phyloP scores from a whole-genome alignment of 1,140 invertebrate species.

The Forficula auricularia region DNA sequence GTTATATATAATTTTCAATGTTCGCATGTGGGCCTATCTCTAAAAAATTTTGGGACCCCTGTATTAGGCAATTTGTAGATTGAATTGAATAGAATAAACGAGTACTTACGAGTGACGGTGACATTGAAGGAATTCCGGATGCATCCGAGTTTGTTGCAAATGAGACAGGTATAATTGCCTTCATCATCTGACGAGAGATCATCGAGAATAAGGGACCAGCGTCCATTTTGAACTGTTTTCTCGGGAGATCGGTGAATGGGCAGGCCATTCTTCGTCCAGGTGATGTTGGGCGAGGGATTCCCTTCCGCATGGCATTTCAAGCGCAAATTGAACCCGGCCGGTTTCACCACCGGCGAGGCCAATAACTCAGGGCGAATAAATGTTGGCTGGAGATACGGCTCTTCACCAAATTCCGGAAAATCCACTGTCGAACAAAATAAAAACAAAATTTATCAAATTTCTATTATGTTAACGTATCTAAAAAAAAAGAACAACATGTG shows the following conservation, averaged over 20 bases:
- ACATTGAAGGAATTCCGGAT: constrained; percentile 24
- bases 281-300: constrained; percentile 58
- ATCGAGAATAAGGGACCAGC: constrained; percentile 15
- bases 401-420: too few relatives aligned
- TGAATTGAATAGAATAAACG: too few relatives aligned
- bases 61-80: too few relatives aligned
- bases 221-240: background rate
- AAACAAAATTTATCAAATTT: too few relatives aligned
- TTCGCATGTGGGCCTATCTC: too few relatives aligned
- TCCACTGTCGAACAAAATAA: too few relatives aligned
- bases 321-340: constrained; percentile 20
- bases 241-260: constrained; percentile 21
- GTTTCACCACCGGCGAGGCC: constrained; percentile 15
- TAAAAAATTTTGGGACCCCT: too few relatives aligned
- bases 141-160: constrained; percentile 24
- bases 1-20: too few relatives aligned
- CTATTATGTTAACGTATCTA: too few relatives aligned
- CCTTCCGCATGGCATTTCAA: constrained; percentile 23
- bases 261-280: constrained; percentile 57
- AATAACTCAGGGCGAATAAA: too few relatives aligned
- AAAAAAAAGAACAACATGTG: too few relatives aligned
- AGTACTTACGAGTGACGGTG: constrained; percentile 25
- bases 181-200: constrained; percentile 18
- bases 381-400: too few relatives aligned
- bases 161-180: constrained; percentile 30